Evolutionary conservation across 2,797 vertebrate genomes (phyloP).

Genomic region (Myoxocephalus aenaeus): DNA sequence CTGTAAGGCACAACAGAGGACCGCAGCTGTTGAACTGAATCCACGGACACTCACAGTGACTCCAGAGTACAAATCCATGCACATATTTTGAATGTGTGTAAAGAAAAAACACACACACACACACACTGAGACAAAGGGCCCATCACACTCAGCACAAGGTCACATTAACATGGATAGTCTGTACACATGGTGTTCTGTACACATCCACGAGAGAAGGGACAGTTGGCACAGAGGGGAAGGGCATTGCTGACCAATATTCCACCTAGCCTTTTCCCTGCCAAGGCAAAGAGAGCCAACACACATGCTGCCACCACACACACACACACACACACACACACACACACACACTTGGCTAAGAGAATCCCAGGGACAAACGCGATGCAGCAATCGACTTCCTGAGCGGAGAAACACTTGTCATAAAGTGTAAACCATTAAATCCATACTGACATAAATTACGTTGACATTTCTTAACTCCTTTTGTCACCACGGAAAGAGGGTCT

Average conservation of each 20-base stretch:
- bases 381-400: slow-evolving; percentile 46
- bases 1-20: slow-evolving; percentile 39
- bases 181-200: slow-evolving; percentile 31
- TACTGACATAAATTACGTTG: slow-evolving; percentile 33
- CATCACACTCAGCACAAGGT: slow-evolving; percentile 57
- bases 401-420: slow-evolving; percentile 49
- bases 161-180: slow-evolving; percentile 38
- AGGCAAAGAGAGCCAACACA: slow-evolving; percentile 63
- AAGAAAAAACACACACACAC: slow-evolving; percentile 3
- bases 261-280: slow-evolving; percentile 54
- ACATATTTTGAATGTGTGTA: slow-evolving; percentile 21
- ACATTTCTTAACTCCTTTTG: slow-evolving; percentile 22
- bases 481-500: slow-evolving; percentile 5
- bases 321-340: slow-evolving; percentile 20
- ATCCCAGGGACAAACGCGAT: slow-evolving; percentile 47
- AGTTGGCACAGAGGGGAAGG: slow-evolving; percentile 62
- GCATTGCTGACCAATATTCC: slow-evolving; percentile 60
- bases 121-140: neutral
- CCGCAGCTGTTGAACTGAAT: slow-evolving; percentile 29
- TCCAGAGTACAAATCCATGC: slow-evolving; percentile 31
- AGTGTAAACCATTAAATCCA: slow-evolving; percentile 50
- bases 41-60: slow-evolving; percentile 34
- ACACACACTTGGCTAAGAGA: slow-evolving; percentile 43
- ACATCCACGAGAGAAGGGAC: slow-evolving; percentile 49
- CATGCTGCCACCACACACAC: slow-evolving; percentile 31